These are phyloP conservation scores for Lutjanus campechanus DNA, from an alignment of 2,797 vertebrate species.

Conservation along the genomic window DNA sequence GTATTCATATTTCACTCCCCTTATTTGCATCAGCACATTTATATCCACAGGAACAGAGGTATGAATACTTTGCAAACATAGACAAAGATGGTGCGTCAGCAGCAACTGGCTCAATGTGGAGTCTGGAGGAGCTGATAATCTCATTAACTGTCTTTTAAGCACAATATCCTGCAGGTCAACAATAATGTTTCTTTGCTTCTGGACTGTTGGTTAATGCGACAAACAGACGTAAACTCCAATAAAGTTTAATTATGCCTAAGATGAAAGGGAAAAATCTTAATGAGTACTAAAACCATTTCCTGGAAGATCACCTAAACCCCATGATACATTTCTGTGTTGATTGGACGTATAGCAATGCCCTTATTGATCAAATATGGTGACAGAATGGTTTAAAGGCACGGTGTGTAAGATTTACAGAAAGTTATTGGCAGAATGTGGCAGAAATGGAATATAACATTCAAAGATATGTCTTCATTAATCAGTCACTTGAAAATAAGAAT, in stretches of 20 bases:
- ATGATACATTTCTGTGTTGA: neutral
- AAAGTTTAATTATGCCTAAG: constrained; percentile 6
- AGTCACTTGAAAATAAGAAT: no score
- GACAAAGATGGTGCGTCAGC: constrained; percentile 35
- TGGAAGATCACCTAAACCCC: neutral
- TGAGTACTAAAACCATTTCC: neutral
- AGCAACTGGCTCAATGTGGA: constrained; percentile 26
- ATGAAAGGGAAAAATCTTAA: constrained; percentile 3
- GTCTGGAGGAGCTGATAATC: constrained; percentile 43
- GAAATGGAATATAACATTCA: no score
- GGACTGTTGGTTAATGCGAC: neutral
- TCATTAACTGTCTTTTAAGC: constrained; percentile 25
- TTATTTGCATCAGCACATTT: constrained; percentile 45
- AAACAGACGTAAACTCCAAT: neutral
- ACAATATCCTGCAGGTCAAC: constrained; percentile 6
- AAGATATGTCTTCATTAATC: no score
- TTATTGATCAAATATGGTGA: neutral
- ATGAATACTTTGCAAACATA: constrained; percentile 37
- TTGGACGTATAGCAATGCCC: neutral
- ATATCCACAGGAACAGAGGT: constrained; percentile 33
- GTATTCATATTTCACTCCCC: constrained; percentile 28
- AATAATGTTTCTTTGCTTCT: constrained; percentile 7
- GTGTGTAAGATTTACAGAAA: no score
- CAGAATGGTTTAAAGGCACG: neutral
- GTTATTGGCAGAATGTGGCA: no score